A percentile compares a stretch with the other conserved stretches of the same genome.
These are phyloP conservation scores for Cassiopea xamachana DNA, from an alignment of 30 jellyfish, hydroid and myxozoan species.

Conservation along the genomic window DNA sequence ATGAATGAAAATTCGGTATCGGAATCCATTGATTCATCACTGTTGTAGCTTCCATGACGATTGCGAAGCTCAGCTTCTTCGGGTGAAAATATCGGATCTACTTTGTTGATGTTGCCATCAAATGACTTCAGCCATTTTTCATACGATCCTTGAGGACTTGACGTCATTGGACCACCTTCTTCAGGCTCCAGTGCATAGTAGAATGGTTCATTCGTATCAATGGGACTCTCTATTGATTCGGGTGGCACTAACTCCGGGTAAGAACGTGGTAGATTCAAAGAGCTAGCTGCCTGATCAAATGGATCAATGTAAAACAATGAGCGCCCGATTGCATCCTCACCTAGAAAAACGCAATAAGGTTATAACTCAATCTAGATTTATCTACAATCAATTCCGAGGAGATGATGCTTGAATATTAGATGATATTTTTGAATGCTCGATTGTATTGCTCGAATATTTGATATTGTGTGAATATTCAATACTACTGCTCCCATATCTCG, in stretches of 20 bases:
- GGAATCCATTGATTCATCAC: slow-evolving; percentile 84
- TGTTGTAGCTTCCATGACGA: slow-evolving; percentile 47
- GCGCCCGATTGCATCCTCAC: slow-evolving; percentile 49
- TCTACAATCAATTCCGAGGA: too few relatives aligned
- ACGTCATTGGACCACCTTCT: slow-evolving; percentile 2
- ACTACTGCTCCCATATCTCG: too few relatives aligned
- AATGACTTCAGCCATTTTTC: slow-evolving; percentile 63
- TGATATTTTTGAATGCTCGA: too few relatives aligned
- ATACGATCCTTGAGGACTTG: slow-evolving; percentile 22
- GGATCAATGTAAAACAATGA: slow-evolving; percentile 69
- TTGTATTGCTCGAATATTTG: too few relatives aligned
- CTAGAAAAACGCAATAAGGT: neutral
- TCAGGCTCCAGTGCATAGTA: slow-evolving; percentile 69
- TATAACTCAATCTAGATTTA: neutral
- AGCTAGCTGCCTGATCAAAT: slow-evolving; percentile 53
- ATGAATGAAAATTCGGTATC: slow-evolving; percentile 81
- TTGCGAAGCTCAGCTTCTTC: slow-evolving; percentile 16
- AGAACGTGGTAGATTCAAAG: slow-evolving; percentile 8
- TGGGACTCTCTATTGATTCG: slow-evolving; percentile 2
- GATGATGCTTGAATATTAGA: too few relatives aligned
- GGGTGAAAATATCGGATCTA: slow-evolving; percentile 49
- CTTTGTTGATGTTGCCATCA: slow-evolving; percentile 29
- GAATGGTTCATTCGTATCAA: slow-evolving; percentile 54
- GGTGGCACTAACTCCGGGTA: slow-evolving; percentile 15
- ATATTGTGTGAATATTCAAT: too few relatives aligned